Base-by-base conservation (phyloP, 2,113 vertebrate genomes). In the Brachionichthys hirsutus region DNA sequence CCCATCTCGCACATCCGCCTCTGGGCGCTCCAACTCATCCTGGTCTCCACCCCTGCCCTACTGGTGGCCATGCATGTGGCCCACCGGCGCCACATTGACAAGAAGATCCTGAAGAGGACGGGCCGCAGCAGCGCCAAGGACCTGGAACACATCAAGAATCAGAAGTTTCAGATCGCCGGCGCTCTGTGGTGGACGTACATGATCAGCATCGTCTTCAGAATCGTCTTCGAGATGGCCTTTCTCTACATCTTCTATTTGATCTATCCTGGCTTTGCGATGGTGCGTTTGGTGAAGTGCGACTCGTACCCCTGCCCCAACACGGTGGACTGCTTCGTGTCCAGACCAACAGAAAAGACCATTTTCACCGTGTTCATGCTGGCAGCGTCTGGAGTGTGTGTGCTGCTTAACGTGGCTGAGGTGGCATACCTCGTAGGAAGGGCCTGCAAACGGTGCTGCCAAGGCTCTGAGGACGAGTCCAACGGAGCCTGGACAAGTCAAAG, bases 11-110 rank as follows among this genome's bases (percentile, higher is more conserved):
- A 99, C 47, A 94, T 99, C 74, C 95, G 97, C 1, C 91, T 99
- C 61, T 99, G 97, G 97, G 92, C 95, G 0, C 91, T 99, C 54
- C 97, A 99, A 78, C 93, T 99, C 67, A 99, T 99, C 83, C 88
- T 99, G 0, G 97, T 99, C 44, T 96, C 96, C 81, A 99, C 97
- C 0, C 97, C 97, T 0, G 96, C 97, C 2, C 92, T 99, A 47
- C 93, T 99, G 0, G 97, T 99, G 68, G 95, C 95, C 75, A 99
- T 99, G 97, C 97, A 98, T 0, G 95, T 99, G 80, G 97, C 97
- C 65, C 96, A 99, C 77, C 92, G 94, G 41, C 94, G 95, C 62
- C 97, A 99, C 70, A 89, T 94, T 47, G 94, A 98, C 76, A 99
- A 98, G 90, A 98, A 94, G 89, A 84, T 94, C 64, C 76, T 98